Evolutionary conservation across 2,797 vertebrate species (phyloP), one percentile per base, ranked within the genome.

Genomic region (Babyrousa celebensis): DNA sequence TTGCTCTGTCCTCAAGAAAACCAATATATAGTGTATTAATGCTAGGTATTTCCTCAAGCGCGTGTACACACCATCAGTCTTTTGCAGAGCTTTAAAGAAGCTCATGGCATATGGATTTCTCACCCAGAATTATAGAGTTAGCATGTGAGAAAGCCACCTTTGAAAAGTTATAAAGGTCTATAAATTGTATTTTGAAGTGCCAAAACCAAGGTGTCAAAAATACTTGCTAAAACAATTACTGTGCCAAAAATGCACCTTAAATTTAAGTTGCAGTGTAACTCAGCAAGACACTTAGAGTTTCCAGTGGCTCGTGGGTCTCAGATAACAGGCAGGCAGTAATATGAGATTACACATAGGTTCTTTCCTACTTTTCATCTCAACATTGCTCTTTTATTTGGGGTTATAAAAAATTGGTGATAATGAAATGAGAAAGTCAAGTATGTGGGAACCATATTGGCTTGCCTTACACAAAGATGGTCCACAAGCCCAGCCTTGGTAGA

Each of bases 121-220:
- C 11, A 78, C 29, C 32, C 21, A 87, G 63, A 5, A 58, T 29
- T 0, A 20, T 75, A 27, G 52, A 87, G 17, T 43, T 63, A 71
- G 63, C 56, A 43, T 58, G 2, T 20, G 84, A 16, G 65, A 91
- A 97, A 96, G 71, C 0, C 87, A 68, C 6, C 54, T 85, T 92
- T 71, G 84, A 89, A 97, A 94, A 90, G 82, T 14, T 83, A 40
- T 65, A 12, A 71, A 92, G 54, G 79, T 48, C 75, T 65, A 5
- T 40, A 1, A 10, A 56, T 43, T 23, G 56, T 85, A 15, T 78
- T 96, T 94, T 40, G 29, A 96, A 96, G n/a, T 77, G 72, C 85
- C 94, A 94, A 96, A 88, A 97, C 54, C 52, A 67, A 88, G 74
- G 52, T 95, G 79, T 89, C 94, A 96, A 85, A 96, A 94, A 91